Conservation (phyloP, 2,113 vertebrate genomes). For the Heterocephalus glaber region DNA sequence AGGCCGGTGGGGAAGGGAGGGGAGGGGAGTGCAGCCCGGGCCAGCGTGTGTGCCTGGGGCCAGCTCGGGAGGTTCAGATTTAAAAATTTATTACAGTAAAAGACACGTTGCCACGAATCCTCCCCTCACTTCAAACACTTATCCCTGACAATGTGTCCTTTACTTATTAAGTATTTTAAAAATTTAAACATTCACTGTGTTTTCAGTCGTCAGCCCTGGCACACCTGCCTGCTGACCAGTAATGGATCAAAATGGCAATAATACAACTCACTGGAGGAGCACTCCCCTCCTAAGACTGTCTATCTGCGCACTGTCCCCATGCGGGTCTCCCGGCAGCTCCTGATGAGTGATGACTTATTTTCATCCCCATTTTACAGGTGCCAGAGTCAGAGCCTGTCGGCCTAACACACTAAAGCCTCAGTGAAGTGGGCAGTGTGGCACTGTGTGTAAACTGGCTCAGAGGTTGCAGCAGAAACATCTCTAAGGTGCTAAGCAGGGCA, state of each 20-base stretch:
- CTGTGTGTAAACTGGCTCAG: no score
- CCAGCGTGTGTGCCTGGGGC: background rate
- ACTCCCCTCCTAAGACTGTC: accelerated
- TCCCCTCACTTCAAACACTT: background rate
- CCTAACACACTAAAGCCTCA: background rate
- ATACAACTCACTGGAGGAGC: accelerated
- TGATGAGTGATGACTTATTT: accelerated
- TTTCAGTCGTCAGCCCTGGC: background rate
- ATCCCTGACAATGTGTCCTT: background rate
- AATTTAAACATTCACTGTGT: background rate
- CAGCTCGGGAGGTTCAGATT: background rate
- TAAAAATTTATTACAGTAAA: background rate
- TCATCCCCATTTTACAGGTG: background rate
- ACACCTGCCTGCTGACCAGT: background rate
- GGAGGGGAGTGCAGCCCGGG: no score
- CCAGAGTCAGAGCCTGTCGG: background rate
- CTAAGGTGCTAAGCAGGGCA: no score
- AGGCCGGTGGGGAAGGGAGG: no score
- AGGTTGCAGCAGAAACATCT: background rate
- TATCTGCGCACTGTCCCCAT: no score
- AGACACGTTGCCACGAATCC: background rate
- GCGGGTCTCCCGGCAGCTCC: accelerated
- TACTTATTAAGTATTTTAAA: background rate
- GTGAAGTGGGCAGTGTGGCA: background rate
- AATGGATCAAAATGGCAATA: accelerated